Base-by-base conservation (phyloP, 92 coral and sea anemone species). In the Desmophyllum pertusum region DNA sequence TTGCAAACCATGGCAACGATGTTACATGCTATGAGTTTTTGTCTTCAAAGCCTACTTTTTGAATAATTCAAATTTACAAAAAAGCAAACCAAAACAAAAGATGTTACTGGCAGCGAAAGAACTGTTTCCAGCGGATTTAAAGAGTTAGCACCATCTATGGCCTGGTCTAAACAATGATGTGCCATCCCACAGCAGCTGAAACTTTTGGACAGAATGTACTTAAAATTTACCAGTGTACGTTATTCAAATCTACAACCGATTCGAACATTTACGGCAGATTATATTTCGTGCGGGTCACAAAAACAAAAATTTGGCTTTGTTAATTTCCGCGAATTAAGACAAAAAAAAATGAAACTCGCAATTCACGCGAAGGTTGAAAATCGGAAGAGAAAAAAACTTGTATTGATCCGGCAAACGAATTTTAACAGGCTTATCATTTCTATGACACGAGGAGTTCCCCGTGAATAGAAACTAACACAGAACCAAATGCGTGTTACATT, bases 1-100 rank as follows among this genome's bases (percentile, higher is more conserved):
- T 75, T 75, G 30, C 31, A 75, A 75, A 23, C 79, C 64, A 33
- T 52, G 18, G 45, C 31, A 75, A 75, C 41, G 11, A 7, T 31
- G 43, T 38, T 36, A 23, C 48, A 18, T 33, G 64, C 14, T 38
- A 17, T 19, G 79, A 50, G 15, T 19, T 33, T 75, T 50, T 35
- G 64, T 75, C n/a, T 53, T 36, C n/a, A 75, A 75, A 51, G 21
- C 30, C 25, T 37, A 2, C 18, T n/a, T 75, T 11, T 25, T 25
- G 62, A 73, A 50, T 73, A 45, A 73, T 73, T 45, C 78, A 43
- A n/a, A 30, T 29, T 1, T 19, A 18, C 38, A 75, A 13, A 75
- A n/a, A 75, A 50, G 13, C 15, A 50, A 10, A 50, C 35, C 43
- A 52, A 21, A 50, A 53, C 65, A 75, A 33, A 27, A 43, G 59